Percentiles rank a stretch among this genome's conserved stretches.
phyloP scores from a whole-genome alignment of 1,140 invertebrate genomes.

The Bombus consobrinus region DNA sequence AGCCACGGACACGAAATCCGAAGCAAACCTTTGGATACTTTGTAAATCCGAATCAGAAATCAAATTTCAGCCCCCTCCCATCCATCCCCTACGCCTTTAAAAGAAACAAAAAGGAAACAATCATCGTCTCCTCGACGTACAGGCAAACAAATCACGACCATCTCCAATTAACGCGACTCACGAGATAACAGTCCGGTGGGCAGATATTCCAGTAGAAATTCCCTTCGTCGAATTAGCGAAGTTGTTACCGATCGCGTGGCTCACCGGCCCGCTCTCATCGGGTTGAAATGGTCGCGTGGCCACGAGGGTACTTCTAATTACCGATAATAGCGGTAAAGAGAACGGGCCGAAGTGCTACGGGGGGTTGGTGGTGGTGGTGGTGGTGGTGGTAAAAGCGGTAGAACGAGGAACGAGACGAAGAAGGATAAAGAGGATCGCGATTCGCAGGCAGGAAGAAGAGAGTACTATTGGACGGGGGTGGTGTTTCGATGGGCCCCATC shows the following conservation, averaged over 20 bases:
- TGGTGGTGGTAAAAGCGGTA: conserved; percentile 12
- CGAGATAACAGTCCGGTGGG: background rate
- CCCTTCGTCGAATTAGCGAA: conserved; percentile 56
- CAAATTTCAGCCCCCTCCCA: background rate
- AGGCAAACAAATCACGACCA: conserved; percentile 26
- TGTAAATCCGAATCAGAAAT: background rate
- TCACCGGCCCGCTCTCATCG: conserved; percentile 49
- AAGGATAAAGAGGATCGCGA: conserved; percentile 17
- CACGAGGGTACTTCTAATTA: conserved; percentile 81
- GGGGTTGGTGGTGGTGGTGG: background rate
- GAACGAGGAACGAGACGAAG: background rate
- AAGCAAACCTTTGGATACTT: background rate
- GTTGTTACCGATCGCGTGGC: conserved; percentile 54
- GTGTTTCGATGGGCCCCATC: conserved; percentile 67
- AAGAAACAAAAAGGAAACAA: background rate
- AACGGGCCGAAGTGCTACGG: conserved; percentile 48
- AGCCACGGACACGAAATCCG: background rate
- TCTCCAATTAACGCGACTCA: conserved; percentile 26
- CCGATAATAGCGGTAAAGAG: conserved; percentile 78
- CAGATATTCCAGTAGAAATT: conserved; percentile 19
- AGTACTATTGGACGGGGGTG: conserved; percentile 16
- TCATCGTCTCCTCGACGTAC: background rate
- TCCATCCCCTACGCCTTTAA: accelerated
- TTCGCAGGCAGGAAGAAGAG: background rate
- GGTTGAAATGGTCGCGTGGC: conserved; percentile 78